A percentile compares a stretch with the other conserved stretches of the same genome.
These are phyloP conservation scores for Ibidorhyncha struthersii DNA, from an alignment of 2,113 vertebrate genomes.

Conservation along the genomic window DNA sequence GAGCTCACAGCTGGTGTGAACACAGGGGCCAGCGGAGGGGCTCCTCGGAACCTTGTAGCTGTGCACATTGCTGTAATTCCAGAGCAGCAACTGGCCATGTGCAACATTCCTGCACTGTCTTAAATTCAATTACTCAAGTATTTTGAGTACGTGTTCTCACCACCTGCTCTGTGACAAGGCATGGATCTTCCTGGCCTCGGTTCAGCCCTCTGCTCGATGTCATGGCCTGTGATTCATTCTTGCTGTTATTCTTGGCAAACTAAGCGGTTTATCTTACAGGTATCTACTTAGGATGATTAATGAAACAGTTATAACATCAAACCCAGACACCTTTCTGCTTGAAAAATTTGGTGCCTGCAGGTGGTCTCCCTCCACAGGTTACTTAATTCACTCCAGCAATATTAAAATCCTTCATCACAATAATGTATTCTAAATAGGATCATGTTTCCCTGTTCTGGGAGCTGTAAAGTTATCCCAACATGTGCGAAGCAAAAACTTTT, in stretches of 20 bases:
- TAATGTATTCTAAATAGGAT: background rate
- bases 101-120: background rate
- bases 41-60: background rate
- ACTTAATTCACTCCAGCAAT: background rate
- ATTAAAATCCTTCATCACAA: background rate
- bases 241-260: background rate
- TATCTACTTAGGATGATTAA: background rate
- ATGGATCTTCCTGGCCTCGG: background rate
- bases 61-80: background rate
- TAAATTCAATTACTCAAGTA: background rate
- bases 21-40: background rate
- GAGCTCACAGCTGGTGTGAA: background rate
- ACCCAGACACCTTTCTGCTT: background rate
- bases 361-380: background rate
- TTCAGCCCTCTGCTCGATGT: background rate
- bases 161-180: background rate
- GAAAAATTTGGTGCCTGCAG: background rate
- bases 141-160: background rate
- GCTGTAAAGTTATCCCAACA: background rate
- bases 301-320: background rate
- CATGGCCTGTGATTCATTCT: background rate
- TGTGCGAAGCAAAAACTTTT: background rate
- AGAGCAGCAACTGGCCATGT: background rate
- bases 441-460: background rate
- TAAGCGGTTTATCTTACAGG: background rate